A percentile compares a stretch with the other conserved stretches of the same genome.
Conservation (phyloP, 2,888 invertebrate genomes). For the Helicoverpa assulta region DNA sequence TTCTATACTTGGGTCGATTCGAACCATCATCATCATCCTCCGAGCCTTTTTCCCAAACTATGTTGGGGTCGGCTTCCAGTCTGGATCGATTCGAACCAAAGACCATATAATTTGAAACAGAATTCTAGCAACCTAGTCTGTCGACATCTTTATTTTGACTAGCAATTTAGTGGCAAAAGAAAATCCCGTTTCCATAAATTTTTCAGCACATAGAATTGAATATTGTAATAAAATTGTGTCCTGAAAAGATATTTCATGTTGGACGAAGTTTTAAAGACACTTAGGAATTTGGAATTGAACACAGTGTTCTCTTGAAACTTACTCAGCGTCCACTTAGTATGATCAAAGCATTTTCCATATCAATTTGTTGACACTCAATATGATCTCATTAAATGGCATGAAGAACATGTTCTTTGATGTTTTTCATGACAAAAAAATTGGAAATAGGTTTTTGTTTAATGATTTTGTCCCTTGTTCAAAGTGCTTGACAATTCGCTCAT, state of each 20-base stretch:
- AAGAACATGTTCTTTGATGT: neutral
- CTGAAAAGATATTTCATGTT: constrained; percentile 19
- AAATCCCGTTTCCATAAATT: constrained; percentile 15
- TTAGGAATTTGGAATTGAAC: constrained; percentile 36
- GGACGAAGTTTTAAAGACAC: constrained; percentile 36
- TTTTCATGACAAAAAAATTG: neutral
- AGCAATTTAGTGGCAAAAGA: constrained; percentile 27
- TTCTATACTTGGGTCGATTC: no score
- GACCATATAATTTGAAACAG: constrained; percentile 3
- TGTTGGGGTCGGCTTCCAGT: no score
- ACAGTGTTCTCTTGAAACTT: constrained; percentile 15
- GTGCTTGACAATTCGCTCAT: no score
- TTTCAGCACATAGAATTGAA: constrained; percentile 37
- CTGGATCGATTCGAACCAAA: neutral
- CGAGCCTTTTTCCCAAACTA: no score
- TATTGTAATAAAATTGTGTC: constrained; percentile 33
- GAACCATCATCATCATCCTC: no score
- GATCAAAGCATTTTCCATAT: neutral
- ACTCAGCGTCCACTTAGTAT: neutral
- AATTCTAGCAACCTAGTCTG: neutral
- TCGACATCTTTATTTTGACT: constrained; percentile 24
- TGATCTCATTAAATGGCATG: neutral
- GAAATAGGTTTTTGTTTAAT: neutral
- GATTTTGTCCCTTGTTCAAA: no score
- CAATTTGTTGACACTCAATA: neutral